Conservation (phyloP, 2,797 vertebrate genomes). For the Phalloptychus januarius region DNA sequence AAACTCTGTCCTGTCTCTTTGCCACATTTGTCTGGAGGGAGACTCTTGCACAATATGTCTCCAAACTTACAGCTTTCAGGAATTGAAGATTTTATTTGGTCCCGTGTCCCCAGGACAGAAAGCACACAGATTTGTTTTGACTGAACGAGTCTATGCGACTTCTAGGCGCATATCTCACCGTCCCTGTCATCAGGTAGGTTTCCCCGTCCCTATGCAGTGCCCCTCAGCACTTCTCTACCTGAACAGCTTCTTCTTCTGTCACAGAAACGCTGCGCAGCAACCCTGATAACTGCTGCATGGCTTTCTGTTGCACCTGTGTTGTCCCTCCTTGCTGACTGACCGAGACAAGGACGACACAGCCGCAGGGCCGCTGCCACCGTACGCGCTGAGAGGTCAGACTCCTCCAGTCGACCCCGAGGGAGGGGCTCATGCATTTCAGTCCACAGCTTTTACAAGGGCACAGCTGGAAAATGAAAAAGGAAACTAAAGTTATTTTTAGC, state of each 20-base stretch:
- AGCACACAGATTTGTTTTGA: constrained; percentile 54
- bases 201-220: constrained; percentile 53
- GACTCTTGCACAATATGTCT: constrained; percentile 39
- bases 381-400: constrained; percentile 34
- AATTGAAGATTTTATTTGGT: constrained; percentile 25
- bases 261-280: constrained; percentile 58
- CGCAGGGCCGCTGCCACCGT: constrained; percentile 36
- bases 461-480: background rate
- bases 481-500: background rate
- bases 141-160: constrained; percentile 55
- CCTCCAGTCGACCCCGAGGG: constrained; percentile 11
- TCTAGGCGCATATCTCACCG: constrained; percentile 41
- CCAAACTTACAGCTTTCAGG: constrained; percentile 35
- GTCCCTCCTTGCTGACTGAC: constrained; percentile 68
- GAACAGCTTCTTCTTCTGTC: constrained; percentile 51
- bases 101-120: constrained; percentile 33
- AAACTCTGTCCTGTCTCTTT: constrained; percentile 30
- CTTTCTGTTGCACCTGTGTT: constrained; percentile 63
- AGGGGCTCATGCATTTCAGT: background rate
- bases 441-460: constrained; percentile 30
- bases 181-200: constrained; percentile 48
- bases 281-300: constrained; percentile 59
- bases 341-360: constrained; percentile 67
- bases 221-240: constrained; percentile 59
- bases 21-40: constrained; percentile 38